phyloP scores from a whole-genome alignment of 2,797 vertebrate species.

The Danio jaintianensis region DNA sequence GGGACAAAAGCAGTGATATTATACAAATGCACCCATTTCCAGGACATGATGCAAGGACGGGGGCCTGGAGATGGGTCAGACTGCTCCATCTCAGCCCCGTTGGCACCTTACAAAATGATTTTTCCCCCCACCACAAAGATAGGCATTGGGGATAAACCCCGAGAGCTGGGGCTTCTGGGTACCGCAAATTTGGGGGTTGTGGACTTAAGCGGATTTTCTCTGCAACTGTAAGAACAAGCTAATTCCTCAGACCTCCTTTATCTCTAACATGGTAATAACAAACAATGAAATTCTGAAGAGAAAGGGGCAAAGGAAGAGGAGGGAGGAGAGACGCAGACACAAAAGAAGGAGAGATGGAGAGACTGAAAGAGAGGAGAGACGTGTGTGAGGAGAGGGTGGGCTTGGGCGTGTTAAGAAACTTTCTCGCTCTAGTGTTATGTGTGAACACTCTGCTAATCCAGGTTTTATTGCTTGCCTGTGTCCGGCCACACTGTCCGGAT shows the following conservation, averaged over 20 bases:
- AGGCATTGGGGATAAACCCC: constrained; percentile 48
- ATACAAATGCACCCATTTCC: constrained; percentile 79
- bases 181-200: constrained; percentile 57
- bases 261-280: constrained; percentile 75
- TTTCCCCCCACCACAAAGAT: constrained; percentile 35
- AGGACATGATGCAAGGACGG: constrained; percentile 71
- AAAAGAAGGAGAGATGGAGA: constrained; percentile 68
- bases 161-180: constrained; percentile 57
- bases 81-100: constrained; percentile 55
- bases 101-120: constrained; percentile 46
- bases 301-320: constrained; percentile 74
- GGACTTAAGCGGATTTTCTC: constrained; percentile 72
- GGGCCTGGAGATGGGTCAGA: constrained; percentile 56
- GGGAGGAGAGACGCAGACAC: constrained; percentile 69
- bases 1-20: constrained; percentile 76
- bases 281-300: constrained; percentile 72
- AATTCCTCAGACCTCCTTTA: constrained; percentile 81
- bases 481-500: constrained; percentile 81
- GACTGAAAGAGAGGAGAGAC: constrained; percentile 66
- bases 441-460: constrained; percentile 85
- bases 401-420: constrained; percentile 80
- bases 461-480: constrained; percentile 88
- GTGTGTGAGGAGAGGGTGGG: constrained; percentile 74
- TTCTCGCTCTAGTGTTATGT: constrained; percentile 74
- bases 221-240: constrained; percentile 75